Evolutionary conservation across 2,113 vertebrate species (phyloP).

Genomic region (Hemibagrus wyckioides): DNA sequence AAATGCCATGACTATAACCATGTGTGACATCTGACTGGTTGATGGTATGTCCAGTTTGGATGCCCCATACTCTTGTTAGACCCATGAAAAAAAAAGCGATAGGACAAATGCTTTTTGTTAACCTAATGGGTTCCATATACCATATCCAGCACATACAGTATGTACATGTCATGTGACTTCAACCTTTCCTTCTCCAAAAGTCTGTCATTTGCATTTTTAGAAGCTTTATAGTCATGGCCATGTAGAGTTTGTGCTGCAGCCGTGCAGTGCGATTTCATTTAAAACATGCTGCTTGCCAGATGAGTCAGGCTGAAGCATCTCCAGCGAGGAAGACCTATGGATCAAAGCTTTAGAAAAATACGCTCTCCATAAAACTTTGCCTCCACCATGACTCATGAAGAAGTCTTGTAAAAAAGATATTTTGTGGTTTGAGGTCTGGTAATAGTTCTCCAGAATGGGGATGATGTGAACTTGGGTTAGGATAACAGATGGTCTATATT

Average conservation of each 20-base stretch:
- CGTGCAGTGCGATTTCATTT: conserved; percentile 67
- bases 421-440: conserved; percentile 46
- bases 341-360: conserved; percentile 69
- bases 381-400: conserved; percentile 63
- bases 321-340: conserved; percentile 61
- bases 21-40: neutral
- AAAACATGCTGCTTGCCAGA: conserved; percentile 59
- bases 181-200: neutral
- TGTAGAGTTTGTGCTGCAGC: conserved; percentile 29
- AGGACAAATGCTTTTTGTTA: neutral
- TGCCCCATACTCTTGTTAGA: neutral
- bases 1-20: neutral
- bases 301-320: conserved; percentile 63
- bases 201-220: neutral
- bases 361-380: conserved; percentile 66
- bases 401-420: conserved; percentile 50
- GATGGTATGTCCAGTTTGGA: neutral
- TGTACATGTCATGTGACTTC: neutral
- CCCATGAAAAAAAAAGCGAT: neutral
- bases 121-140: neutral
- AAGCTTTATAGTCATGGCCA: neutral
- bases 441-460: conserved; percentile 44
- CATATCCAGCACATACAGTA: too few relatives aligned
- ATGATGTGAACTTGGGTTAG: conserved; percentile 50
- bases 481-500: conserved; percentile 42